A percentile compares a stretch with the other conserved stretches of the same genome.
Conservation (phyloP, 2,888 invertebrate genomes). For the Quadroppia sp. region DNA sequence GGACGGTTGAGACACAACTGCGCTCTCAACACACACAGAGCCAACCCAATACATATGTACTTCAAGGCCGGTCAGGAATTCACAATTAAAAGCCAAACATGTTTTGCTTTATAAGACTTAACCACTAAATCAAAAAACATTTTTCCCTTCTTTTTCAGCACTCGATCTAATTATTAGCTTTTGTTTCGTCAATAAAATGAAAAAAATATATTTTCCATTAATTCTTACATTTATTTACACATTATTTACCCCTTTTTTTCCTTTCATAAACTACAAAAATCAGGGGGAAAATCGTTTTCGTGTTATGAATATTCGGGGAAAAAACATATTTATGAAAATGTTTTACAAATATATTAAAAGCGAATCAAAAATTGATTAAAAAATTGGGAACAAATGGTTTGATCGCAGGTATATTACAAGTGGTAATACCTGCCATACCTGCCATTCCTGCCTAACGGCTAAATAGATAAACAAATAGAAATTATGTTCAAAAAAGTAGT, state of each 20-base stretch:
- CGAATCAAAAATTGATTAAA: not conserved
- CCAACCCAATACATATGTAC: not conserved
- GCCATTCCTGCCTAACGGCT: slow-evolving; percentile 19
- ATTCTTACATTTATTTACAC: too few relatives aligned
- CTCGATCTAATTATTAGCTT: not conserved
- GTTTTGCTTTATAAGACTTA: slow-evolving; percentile 8
- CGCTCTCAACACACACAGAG: not conserved
- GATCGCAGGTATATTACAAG: slow-evolving; percentile 9
- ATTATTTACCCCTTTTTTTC: too few relatives aligned
- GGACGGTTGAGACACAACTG: not conserved
- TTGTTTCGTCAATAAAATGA: too few relatives aligned
- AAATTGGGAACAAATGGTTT: slow-evolving; percentile 16
- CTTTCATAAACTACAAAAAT: too few relatives aligned
- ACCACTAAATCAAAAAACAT: not conserved
- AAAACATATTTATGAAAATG: too few relatives aligned
- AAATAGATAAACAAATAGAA: slow-evolving; percentile 33
- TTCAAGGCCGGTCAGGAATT: slow-evolving; percentile 30
- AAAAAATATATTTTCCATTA: too few relatives aligned
- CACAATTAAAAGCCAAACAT: slow-evolving; percentile 30
- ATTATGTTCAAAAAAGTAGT: slow-evolving; percentile 15
- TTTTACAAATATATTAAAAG: too few relatives aligned
- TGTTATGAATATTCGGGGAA: too few relatives aligned
- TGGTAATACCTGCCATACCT: slow-evolving; percentile 14
- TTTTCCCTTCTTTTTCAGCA: not conserved
- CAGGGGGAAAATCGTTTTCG: too few relatives aligned